phyloP scores from a whole-genome alignment of 2,888 invertebrate genomes.

The Caprella mutica region DNA sequence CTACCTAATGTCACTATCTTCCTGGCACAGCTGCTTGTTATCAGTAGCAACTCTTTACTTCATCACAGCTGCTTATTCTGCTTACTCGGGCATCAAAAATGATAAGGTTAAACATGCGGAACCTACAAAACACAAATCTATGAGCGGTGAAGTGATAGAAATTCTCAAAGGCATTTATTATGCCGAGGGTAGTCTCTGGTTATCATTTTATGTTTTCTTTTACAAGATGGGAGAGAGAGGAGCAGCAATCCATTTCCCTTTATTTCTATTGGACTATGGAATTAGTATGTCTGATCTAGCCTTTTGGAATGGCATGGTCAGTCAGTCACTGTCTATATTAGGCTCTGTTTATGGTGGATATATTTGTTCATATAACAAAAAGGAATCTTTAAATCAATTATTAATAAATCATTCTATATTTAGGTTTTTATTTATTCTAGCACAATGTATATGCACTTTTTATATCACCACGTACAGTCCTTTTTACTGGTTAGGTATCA shows the following conservation, averaged over 20 bases:
- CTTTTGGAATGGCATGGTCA: constrained; percentile 29
- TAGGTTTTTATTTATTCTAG: constrained; percentile 9
- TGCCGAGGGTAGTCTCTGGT: constrained; percentile 18
- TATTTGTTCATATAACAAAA: constrained; percentile 2
- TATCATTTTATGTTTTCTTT: constrained; percentile 20
- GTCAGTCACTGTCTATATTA: constrained; percentile 22
- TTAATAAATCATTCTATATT: constrained; percentile 16
- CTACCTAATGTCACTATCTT: constrained; percentile 9
- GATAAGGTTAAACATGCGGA: too few relatives aligned
- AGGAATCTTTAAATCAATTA: background rate
- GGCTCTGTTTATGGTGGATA: constrained; percentile 26
- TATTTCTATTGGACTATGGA: constrained; percentile 22
- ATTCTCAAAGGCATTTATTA: constrained; percentile 15
- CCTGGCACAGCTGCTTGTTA: constrained; percentile 17
- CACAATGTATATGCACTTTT: constrained; percentile 1
- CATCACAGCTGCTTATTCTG: too few relatives aligned
- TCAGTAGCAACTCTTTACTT: constrained; percentile 13
- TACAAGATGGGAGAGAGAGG: constrained; percentile 33
- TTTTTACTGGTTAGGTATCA: constrained; percentile 6
- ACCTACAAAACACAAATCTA: too few relatives aligned
- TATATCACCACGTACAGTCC: background rate
- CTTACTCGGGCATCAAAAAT: too few relatives aligned
- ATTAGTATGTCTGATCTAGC: constrained; percentile 18
- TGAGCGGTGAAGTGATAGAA: too few relatives aligned
- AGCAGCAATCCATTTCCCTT: constrained; percentile 24